phyloP scores from a whole-genome alignment of 2,113 vertebrate species.

The Phaethornis superciliosus region DNA sequence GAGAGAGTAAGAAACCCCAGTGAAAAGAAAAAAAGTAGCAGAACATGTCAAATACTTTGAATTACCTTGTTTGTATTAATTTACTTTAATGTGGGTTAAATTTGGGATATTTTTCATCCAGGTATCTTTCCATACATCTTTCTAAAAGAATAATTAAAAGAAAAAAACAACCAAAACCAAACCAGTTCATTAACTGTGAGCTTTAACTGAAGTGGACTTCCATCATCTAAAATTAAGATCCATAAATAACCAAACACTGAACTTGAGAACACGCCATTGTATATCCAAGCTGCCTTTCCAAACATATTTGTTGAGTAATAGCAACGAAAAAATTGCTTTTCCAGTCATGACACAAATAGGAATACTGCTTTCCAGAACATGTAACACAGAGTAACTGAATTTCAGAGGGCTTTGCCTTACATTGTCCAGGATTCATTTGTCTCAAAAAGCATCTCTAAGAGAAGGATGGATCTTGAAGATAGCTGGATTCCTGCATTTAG shows the following conservation, averaged over 20 bases:
- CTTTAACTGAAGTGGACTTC: not conserved
- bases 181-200: not conserved
- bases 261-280: not conserved
- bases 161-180: not conserved
- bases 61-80: not conserved
- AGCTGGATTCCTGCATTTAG: not conserved
- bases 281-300: not conserved
- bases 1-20: not conserved
- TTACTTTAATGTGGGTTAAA: not conserved
- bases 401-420: not conserved
- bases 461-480: not conserved
- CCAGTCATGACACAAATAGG: not conserved
- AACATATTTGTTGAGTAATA: not conserved
- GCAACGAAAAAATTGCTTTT: not conserved
- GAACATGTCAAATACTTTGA: not conserved
- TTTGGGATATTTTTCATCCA: not conserved
- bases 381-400: not conserved
- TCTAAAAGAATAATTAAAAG: not conserved
- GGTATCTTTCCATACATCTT: not conserved
- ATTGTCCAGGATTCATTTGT: not conserved
- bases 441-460: not conserved
- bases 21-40: not conserved
- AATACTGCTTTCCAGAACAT: not conserved
- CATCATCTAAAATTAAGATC: not conserved
- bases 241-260: not conserved